phyloP scores from a whole-genome alignment of 1,140 invertebrate genomes.

The Euwallacea similis region DNA sequence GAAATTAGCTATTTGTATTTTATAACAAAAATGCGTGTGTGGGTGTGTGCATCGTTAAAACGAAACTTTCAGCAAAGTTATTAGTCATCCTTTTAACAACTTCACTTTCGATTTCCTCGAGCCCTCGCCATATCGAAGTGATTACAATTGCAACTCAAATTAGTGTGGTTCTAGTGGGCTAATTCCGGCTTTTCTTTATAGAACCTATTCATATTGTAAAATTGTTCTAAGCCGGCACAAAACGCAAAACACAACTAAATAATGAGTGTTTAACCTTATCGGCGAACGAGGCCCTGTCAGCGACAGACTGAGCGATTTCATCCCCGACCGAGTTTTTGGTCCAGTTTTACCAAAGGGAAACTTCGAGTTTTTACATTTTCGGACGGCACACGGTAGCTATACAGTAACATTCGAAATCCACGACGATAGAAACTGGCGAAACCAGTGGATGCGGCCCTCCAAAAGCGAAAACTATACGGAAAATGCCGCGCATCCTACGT shows the following conservation, averaged over 20 bases:
- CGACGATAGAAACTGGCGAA: conserved; percentile 34
- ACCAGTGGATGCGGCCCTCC: conserved; percentile 22
- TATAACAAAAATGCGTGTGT: no score
- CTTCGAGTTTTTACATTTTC: conserved; percentile 27
- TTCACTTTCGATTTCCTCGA: no score
- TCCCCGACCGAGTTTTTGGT: conserved; percentile 7
- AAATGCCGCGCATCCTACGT: conserved; percentile 34
- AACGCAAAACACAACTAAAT: not conserved
- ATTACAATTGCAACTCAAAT: no score
- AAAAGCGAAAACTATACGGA: conserved; percentile 35
- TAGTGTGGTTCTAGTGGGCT: no score
- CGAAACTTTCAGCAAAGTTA: no score
- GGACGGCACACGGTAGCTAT: conserved; percentile 31
- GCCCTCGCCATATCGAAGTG: no score
- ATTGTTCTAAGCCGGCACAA: not conserved
- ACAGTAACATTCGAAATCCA: conserved; percentile 33
- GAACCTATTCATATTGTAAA: not conserved
- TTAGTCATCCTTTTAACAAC: no score
- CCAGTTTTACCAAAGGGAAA: conserved; percentile 11
- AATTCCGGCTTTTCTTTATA: no score
- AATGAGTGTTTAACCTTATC: conserved; percentile 12
- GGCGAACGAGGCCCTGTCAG: conserved; percentile 14
- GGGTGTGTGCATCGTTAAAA: no score
- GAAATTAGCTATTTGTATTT: no score
- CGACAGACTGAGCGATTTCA: conserved; percentile 18